phyloP scores from a whole-genome alignment of 2,888 invertebrate species.

The Lumbricus terrestris region DNA sequence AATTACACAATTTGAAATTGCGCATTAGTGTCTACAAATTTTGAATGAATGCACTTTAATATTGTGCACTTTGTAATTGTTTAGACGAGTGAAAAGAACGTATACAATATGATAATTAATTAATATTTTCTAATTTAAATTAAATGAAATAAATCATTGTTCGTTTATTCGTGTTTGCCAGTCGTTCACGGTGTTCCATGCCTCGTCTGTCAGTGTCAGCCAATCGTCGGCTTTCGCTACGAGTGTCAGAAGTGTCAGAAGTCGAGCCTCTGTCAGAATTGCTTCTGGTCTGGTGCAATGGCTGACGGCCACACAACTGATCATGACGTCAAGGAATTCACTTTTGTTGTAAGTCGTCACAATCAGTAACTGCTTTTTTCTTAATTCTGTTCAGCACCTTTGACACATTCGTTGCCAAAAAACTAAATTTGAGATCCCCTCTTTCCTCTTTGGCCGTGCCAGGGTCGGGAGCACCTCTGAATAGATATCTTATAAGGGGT shows the following conservation, averaged over 20 bases:
- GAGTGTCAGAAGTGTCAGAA: conserved; percentile 14
- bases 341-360: background rate
- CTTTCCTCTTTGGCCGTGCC: too few relatives aligned
- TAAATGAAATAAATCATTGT: background rate
- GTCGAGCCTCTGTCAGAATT: conserved; percentile 7
- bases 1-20: too few relatives aligned
- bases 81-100: background rate
- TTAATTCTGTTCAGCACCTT: too few relatives aligned
- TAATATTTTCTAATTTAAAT: too few relatives aligned
- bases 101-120: too few relatives aligned
- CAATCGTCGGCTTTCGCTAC: conserved; percentile 6
- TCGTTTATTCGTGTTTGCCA: background rate
- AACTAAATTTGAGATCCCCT: too few relatives aligned
- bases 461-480: too few relatives aligned
- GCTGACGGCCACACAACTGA: background rate
- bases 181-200: background rate
- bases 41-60: background rate
- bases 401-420: too few relatives aligned
- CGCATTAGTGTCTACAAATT: too few relatives aligned
- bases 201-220: background rate
- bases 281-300: background rate
- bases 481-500: too few relatives aligned
- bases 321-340: background rate
- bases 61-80: background rate
- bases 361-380: background rate